Conservation (phyloP, 2,113 vertebrate genomes). For the Prunella himalayana region DNA sequence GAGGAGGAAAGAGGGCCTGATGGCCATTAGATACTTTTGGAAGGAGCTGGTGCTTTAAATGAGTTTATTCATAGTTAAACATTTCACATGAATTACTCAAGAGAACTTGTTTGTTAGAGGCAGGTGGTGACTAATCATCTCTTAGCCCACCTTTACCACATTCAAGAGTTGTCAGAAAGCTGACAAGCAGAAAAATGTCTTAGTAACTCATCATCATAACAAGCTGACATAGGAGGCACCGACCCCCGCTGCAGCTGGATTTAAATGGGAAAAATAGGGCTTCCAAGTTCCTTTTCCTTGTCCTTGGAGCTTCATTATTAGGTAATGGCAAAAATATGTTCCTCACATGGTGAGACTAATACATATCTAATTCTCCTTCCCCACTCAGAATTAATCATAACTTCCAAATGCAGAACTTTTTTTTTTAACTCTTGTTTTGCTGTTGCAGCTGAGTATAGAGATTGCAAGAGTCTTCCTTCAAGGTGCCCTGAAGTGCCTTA, state of each 20-base stretch:
- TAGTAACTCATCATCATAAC: slow-evolving; percentile 32
- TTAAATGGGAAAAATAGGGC: slow-evolving; percentile 25
- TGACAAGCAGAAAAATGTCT: slow-evolving; percentile 43
- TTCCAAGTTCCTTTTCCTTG: slow-evolving; percentile 45
- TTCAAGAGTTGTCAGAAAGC: slow-evolving; percentile 25
- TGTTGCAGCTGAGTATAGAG: neutral
- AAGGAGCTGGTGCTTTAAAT: neutral
- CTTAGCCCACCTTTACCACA: slow-evolving; percentile 45
- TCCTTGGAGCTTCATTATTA: slow-evolving; percentile 14
- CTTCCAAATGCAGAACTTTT: neutral
- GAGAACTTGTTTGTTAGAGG: slow-evolving; percentile 42
- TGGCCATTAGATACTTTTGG: neutral
- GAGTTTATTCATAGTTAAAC: neutral
- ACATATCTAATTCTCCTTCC: slow-evolving; percentile 7
- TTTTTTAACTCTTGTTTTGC: neutral
- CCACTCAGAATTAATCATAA: slow-evolving; percentile 20
- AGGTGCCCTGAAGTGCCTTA: neutral
- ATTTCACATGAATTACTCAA: slow-evolving; percentile 21
- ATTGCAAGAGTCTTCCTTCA: neutral
- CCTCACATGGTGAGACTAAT: slow-evolving; percentile 14
- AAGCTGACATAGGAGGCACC: slow-evolving; percentile 18
- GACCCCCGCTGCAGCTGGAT: slow-evolving; percentile 19
- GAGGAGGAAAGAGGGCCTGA: neutral
- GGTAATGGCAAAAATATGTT: slow-evolving; percentile 32
- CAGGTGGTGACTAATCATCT: slow-evolving; percentile 51